Percentiles rank a stretch among this genome's conserved stretches.
Evolutionary conservation across 1,140 invertebrate genomes (phyloP).

Genomic region (Drosophila orosa): DNA sequence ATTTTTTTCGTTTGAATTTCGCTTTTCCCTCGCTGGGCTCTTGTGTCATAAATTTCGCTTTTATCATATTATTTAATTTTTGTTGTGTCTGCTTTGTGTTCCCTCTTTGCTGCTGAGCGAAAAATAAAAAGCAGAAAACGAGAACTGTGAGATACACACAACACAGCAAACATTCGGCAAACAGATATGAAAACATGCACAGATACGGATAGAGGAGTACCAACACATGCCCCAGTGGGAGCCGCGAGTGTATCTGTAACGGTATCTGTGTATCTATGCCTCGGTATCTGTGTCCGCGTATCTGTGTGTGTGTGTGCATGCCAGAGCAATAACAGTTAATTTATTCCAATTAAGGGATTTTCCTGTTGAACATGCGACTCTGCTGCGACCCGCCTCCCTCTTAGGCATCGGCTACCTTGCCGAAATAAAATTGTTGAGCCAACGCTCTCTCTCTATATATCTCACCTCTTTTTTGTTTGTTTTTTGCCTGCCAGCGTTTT

Average conservation of each 20-base stretch:
- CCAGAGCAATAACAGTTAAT: slow-evolving; percentile 82
- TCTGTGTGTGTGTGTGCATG: slow-evolving; percentile 55
- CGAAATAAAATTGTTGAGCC: slow-evolving; percentile 66
- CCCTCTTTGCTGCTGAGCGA: slow-evolving; percentile 29
- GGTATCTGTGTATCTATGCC: slow-evolving; percentile 20
- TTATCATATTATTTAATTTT: slow-evolving; percentile 83
- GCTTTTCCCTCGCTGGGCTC: slow-evolving; percentile 30
- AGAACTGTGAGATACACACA: slow-evolving; percentile 49
- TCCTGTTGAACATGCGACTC: slow-evolving; percentile 82
- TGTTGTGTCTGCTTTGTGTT: slow-evolving; percentile 51
- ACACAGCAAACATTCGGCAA: slow-evolving; percentile 33
- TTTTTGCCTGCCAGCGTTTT: slow-evolving; percentile 26
- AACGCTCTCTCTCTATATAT: slow-evolving; percentile 40
- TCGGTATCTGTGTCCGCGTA: slow-evolving; percentile 7
- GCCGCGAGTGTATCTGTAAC: slow-evolving; percentile 34
- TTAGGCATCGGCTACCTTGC: slow-evolving; percentile 36
- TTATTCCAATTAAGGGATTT: slow-evolving; percentile 84
- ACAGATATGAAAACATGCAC: slow-evolving; percentile 17
- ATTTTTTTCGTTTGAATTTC: slow-evolving; percentile 36
- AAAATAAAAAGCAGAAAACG: slow-evolving; percentile 30
- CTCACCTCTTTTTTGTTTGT: slow-evolving; percentile 24
- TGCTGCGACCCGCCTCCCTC: slow-evolving; percentile 13
- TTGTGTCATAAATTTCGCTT: slow-evolving; percentile 80
- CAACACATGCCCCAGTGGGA: slow-evolving; percentile 56
- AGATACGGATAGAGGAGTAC: slow-evolving; percentile 15